These are phyloP conservation scores for Dolichopus griseipennis DNA, from an alignment of 2,888 invertebrate species.

Conservation along the genomic window DNA sequence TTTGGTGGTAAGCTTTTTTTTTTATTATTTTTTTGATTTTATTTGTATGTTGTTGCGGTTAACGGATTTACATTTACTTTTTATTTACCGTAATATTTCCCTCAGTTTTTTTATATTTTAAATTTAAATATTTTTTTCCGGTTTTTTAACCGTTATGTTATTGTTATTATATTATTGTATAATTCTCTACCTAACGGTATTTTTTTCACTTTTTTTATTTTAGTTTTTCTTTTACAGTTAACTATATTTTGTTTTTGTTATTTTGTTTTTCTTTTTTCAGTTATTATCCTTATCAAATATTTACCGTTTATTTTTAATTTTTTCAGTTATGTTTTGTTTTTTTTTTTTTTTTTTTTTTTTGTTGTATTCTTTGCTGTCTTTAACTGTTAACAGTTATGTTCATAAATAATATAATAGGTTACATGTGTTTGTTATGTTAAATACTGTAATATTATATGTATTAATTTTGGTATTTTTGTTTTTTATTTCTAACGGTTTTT, in stretches of 20 bases:
- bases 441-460: too few species aligned
- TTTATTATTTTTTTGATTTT: neutral
- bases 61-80: neutral
- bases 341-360: neutral
- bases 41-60: neutral
- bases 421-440: neutral
- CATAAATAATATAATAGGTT: neutral
- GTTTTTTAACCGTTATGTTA: neutral
- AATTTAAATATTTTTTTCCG: neutral
- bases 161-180: neutral
- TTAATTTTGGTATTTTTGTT: too few species aligned
- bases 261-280: too few species aligned
- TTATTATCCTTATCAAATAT: slow-evolving; percentile 3
- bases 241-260: too few species aligned
- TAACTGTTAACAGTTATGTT: neutral
- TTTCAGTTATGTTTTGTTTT: neutral
- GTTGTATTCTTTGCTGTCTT: neutral
- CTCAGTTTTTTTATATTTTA: neutral
- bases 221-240: too few species aligned
- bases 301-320: neutral
- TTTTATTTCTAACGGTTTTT: too few species aligned
- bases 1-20: neutral
- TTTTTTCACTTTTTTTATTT: neutral
- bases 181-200: neutral
- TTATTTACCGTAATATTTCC: neutral